These are phyloP conservation scores for Anguilla megastoma DNA, from an alignment of 2,797 vertebrate genomes.

Conservation along the genomic window DNA sequence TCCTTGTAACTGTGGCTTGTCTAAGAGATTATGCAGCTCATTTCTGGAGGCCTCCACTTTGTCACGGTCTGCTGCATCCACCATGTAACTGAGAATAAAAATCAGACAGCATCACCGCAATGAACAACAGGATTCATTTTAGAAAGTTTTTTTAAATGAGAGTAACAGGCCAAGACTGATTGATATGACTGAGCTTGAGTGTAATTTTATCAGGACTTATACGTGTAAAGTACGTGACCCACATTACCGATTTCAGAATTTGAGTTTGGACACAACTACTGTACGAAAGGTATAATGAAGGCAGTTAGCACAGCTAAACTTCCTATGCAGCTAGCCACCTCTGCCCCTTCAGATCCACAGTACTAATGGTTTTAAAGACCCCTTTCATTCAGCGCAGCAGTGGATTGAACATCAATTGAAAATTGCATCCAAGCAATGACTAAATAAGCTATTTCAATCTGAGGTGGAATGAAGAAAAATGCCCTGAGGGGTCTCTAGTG, in stretches of 20 bases:
- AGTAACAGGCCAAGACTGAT: not conserved
- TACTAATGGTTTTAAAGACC: not conserved
- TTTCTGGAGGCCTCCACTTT: conserved; percentile 98
- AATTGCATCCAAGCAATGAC: not conserved
- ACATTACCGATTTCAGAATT: not conserved
- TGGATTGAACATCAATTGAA: not conserved
- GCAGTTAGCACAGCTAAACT: not conserved
- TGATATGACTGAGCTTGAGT: no score
- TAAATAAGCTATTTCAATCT: no score
- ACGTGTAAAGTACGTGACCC: not conserved
- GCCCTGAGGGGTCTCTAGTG: not conserved
- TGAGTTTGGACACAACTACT: not conserved
- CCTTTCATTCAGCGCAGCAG: not conserved
- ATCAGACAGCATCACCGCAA: not conserved
- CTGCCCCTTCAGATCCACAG: not conserved
- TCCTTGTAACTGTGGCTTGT: conserved; percentile 97
- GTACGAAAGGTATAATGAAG: not conserved
- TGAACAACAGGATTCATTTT: not conserved
- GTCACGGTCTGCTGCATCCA: conserved; percentile 95
- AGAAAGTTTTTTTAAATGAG: no score
- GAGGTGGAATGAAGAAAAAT: not conserved
- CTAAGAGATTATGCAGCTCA: conserved; percentile 97
- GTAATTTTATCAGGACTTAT: no score
- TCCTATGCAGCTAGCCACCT: not conserved
- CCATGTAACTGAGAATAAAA: conserved; percentile 88